A percentile compares a stretch with the other conserved stretches of the same genome.
These are phyloP conservation scores for Brachyhypopomus occidentalis DNA, from an alignment of 2,113 vertebrate genomes.

Conservation along the genomic window DNA sequence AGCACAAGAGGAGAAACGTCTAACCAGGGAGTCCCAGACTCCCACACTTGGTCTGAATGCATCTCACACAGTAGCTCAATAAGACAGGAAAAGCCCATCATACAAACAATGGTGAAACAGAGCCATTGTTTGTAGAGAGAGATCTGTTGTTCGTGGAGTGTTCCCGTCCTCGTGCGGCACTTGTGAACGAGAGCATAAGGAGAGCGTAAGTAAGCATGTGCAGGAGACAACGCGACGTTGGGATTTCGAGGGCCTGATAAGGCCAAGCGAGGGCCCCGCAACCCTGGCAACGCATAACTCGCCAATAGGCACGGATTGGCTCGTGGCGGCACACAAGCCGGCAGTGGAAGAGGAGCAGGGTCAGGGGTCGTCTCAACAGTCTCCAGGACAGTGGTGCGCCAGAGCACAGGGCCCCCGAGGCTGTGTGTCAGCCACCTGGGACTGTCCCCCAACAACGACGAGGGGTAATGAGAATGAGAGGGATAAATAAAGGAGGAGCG, in stretches of 20 bases:
- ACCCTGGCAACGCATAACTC: slow-evolving; percentile 39
- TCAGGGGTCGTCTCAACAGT: slow-evolving; percentile 41
- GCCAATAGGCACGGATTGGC: neutral
- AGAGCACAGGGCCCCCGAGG: slow-evolving; percentile 9
- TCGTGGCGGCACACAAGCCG: slow-evolving; percentile 56
- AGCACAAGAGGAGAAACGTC: slow-evolving; percentile 36
- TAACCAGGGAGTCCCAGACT: neutral
- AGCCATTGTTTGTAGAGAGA: slow-evolving; percentile 41
- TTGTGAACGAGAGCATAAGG: neutral
- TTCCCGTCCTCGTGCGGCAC: too few species aligned
- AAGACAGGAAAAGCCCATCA: slow-evolving; percentile 73
- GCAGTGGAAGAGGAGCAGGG: slow-evolving; percentile 15
- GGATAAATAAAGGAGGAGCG: slow-evolving; percentile 59
- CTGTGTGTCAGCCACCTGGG: slow-evolving; percentile 3
- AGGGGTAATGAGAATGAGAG: slow-evolving; percentile 46
- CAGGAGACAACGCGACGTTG: neutral
- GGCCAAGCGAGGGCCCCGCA: slow-evolving; percentile 1
- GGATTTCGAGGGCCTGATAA: slow-evolving; percentile 27
- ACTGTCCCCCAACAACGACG: slow-evolving; percentile 33
- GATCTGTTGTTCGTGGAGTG: slow-evolving; percentile 36
- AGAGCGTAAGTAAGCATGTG: neutral
- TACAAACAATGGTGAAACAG: slow-evolving; percentile 74
- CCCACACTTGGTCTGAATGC: slow-evolving; percentile 53
- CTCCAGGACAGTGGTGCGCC: slow-evolving; percentile 39
- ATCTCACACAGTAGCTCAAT: slow-evolving; percentile 68